Evolutionary conservation across 2,113 vertebrate genomes (phyloP).

Genomic region (Meles meles): DNA sequence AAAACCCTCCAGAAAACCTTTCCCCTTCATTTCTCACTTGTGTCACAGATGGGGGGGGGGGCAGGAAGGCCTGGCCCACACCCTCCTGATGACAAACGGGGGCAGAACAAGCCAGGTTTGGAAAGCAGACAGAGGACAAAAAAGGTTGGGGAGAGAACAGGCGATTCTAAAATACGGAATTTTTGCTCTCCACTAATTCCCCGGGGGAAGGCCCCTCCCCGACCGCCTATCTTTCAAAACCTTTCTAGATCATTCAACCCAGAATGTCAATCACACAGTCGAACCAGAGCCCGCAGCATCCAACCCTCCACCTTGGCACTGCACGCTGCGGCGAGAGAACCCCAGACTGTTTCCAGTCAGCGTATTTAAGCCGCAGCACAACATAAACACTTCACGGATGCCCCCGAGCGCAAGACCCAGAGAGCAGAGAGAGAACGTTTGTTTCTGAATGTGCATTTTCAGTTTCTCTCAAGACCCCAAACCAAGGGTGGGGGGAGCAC

Average conservation of each 20-base stretch:
- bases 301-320: background rate
- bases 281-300: background rate
- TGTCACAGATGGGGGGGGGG: background rate
- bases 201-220: background rate
- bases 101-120: background rate
- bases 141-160: background rate
- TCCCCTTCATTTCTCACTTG: background rate
- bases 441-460: background rate
- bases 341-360: background rate
- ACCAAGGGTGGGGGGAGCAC: background rate
- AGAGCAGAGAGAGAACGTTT: background rate
- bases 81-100: background rate
- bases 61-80: background rate
- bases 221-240: background rate
- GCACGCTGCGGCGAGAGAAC: background rate
- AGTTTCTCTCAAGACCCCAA: slow-evolving; percentile 45
- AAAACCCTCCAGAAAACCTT: background rate
- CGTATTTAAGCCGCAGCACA: background rate
- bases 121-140: background rate
- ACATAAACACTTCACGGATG: slow-evolving; percentile 38
- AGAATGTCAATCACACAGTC: background rate
- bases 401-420: background rate
- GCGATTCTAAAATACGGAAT: background rate
- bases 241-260: background rate
- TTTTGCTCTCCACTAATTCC: background rate